Evolutionary conservation across 2,888 invertebrate species (phyloP).

Genomic region (Exephanes ischioxanthus): DNA sequence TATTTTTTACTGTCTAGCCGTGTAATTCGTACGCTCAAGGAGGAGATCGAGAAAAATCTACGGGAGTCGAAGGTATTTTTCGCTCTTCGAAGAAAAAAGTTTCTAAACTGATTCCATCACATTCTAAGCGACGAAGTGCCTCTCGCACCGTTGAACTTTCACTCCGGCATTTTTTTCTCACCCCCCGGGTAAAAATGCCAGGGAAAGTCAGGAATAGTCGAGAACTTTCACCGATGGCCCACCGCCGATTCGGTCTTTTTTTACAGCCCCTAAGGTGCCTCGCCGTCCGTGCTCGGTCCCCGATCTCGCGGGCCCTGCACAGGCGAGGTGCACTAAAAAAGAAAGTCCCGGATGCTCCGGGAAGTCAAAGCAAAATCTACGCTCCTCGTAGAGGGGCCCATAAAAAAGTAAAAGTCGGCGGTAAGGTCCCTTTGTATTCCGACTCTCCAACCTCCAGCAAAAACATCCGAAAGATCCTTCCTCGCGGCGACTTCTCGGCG

Average conservation of each 20-base stretch:
- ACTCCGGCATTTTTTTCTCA: slow-evolving; percentile 58
- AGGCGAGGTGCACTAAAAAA: slow-evolving; percentile 67
- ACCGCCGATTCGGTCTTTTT: slow-evolving; percentile 61
- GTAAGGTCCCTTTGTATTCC: slow-evolving; percentile 57
- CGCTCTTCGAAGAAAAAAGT: background rate
- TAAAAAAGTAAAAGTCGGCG: slow-evolving; percentile 70
- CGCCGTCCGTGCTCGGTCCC: slow-evolving; percentile 27
- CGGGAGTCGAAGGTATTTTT: background rate
- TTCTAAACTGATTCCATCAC: slow-evolving; percentile 21
- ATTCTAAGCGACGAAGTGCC: background rate
- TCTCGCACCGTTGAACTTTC: slow-evolving; percentile 63
- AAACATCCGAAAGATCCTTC: slow-evolving; percentile 13
- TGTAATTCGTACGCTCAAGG: background rate
- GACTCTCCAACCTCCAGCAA: slow-evolving; percentile 10
- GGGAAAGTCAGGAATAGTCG: slow-evolving; percentile 54
- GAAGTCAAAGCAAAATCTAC: slow-evolving; percentile 55
- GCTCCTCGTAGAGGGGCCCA: slow-evolving; percentile 46
- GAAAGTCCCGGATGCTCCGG: slow-evolving; percentile 60
- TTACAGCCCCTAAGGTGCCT: slow-evolving; percentile 65
- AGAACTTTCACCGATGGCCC: slow-evolving; percentile 66
- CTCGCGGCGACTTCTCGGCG: slow-evolving; percentile 25
- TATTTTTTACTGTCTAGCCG: too few species aligned
- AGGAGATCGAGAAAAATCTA: background rate
- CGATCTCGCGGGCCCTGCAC: slow-evolving; percentile 52
- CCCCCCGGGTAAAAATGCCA: slow-evolving; percentile 50